These are phyloP conservation scores for Aurelia aurita DNA, from an alignment of 30 jellyfish, hydroid and myxozoan genomes.

Conservation along the genomic window DNA sequence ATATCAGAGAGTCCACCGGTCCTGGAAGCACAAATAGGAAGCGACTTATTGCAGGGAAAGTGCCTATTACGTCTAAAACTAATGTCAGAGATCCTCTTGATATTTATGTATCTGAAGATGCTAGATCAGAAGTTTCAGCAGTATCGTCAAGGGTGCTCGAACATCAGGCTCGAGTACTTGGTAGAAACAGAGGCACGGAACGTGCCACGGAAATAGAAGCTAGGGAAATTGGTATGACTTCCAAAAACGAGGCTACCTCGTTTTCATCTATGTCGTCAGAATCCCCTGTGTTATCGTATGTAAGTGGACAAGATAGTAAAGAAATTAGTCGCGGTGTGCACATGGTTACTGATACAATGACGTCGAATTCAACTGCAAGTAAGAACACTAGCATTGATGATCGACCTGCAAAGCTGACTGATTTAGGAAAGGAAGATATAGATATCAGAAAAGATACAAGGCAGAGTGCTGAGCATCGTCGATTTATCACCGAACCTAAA, in stretches of 20 bases:
- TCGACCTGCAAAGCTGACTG: no score
- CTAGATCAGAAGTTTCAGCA: conserved; percentile 46
- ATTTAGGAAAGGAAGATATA: no score
- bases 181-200: background rate
- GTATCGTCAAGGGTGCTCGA: background rate
- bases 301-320: background rate
- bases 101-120: conserved; percentile 82
- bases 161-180: background rate
- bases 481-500: no score
- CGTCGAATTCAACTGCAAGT: no score
- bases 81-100: conserved; percentile 39
- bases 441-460: no score
- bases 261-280: conserved; percentile 55
- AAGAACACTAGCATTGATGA: no score
- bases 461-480: no score
- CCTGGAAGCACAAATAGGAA: conserved; percentile 93
- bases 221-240: background rate
- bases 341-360: no score
- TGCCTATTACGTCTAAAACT: conserved; percentile 22
- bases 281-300: conserved; percentile 41
- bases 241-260: background rate
- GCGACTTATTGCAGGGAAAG: conserved; percentile 61
- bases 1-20: conserved; percentile 83
- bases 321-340: no score
- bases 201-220: background rate